A percentile compares a stretch with the other conserved stretches of the same genome.
phyloP scores from a whole-genome alignment of 2,888 invertebrate genomes.

The Tyria jacobaeae region DNA sequence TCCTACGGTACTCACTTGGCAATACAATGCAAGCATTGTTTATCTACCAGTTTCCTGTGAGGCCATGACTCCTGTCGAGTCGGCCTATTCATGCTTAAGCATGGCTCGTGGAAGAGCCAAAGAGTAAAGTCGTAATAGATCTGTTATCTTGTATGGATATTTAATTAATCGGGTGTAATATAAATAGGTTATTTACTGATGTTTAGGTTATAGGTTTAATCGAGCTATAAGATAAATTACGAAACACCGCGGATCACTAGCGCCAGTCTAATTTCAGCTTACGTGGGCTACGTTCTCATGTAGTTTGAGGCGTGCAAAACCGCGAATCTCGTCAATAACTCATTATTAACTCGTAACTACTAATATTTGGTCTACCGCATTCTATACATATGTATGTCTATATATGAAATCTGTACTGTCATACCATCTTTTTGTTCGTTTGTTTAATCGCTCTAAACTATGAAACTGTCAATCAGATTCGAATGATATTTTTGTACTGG shows the following conservation, averaged over 20 bases:
- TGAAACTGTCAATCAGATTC: too few relatives aligned
- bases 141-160: not conserved
- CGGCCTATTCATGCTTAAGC: too few relatives aligned
- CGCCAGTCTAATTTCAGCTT: conserved; percentile 16
- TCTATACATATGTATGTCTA: too few relatives aligned
- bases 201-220: conserved; percentile 14
- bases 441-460: too few relatives aligned
- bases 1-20: too few relatives aligned
- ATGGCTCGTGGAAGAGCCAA: not conserved
- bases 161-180: conserved; percentile 9
- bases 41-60: too few relatives aligned
- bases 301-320: conserved; percentile 21
- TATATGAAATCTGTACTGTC: too few relatives aligned
- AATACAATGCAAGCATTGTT: too few relatives aligned
- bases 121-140: not conserved
- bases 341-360: not conserved
- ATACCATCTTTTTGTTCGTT: too few relatives aligned
- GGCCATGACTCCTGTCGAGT: too few relatives aligned
- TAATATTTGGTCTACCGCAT: too few relatives aligned
- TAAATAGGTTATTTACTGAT: conserved; percentile 7
- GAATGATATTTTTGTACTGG: too few relatives aligned
- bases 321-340: conserved; percentile 6
- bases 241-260: conserved; percentile 20
- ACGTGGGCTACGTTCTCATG: conserved; percentile 22
- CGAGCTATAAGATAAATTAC: conserved; percentile 15